These are phyloP conservation scores for pig (Sus scrofa) DNA, from an alignment of 2,113 vertebrate genomes.

Conservation along the genomic window DNA sequence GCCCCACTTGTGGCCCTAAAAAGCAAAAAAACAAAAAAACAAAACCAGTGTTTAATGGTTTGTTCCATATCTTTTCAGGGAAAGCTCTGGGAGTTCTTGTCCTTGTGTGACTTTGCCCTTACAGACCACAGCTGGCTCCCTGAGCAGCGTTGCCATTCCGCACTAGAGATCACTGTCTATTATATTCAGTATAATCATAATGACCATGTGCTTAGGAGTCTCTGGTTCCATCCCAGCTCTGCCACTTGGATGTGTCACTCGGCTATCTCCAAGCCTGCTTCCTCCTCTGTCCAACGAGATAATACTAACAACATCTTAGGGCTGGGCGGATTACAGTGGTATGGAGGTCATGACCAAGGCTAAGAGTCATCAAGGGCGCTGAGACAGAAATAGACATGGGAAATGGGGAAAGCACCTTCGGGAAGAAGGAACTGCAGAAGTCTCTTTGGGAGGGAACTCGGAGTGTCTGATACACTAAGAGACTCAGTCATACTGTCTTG, in stretches of 20 bases:
- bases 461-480: neutral
- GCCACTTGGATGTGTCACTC: neutral
- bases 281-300: neutral
- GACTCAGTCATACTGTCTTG: neutral
- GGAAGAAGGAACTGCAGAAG: neutral
- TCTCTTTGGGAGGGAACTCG: neutral
- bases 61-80: neutral
- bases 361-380: neutral
- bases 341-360: neutral
- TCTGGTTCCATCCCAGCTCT: neutral
- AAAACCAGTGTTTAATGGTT: conserved; percentile 2
- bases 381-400: neutral
- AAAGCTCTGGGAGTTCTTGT: neutral
- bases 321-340: neutral
- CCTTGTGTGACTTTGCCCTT: neutral
- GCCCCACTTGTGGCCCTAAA: too few species aligned
- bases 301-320: neutral
- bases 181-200: neutral
- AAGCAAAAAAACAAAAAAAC: neutral
- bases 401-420: neutral
- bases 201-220: neutral
- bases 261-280: neutral
- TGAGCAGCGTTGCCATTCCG: neutral
- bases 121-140: neutral
- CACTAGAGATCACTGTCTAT: neutral